phyloP scores from a whole-genome alignment of 2,113 vertebrate genomes.

The Puntigrus tetrazona region DNA sequence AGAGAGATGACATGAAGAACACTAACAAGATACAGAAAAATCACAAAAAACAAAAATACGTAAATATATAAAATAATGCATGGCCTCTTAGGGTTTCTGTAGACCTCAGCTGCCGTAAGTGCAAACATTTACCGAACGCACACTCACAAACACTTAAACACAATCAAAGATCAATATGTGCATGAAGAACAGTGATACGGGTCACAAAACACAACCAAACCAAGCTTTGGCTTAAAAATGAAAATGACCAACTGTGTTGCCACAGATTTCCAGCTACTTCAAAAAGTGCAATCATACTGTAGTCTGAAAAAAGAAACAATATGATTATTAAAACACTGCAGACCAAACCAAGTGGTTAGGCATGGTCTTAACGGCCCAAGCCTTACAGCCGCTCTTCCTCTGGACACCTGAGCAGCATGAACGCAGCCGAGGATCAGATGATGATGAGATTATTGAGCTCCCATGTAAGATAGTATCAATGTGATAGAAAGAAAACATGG shows the following conservation, averaged over 20 bases:
- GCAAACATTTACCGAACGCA: constrained; percentile 13
- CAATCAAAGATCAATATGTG: neutral
- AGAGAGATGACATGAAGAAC: neutral
- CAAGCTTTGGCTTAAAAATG: constrained; percentile 48
- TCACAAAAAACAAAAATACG: neutral
- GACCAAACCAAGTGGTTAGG: neutral
- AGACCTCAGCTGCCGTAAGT: constrained; percentile 6
- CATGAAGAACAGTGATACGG: neutral
- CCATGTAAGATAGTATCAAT: constrained; percentile 47
- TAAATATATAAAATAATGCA: neutral
- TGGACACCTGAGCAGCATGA: constrained; percentile 13
- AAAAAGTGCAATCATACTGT: constrained; percentile 28
- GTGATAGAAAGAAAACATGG: constrained; percentile 54
- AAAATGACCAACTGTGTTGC: neutral
- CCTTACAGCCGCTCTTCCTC: neutral
- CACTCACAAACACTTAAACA: constrained; percentile 6
- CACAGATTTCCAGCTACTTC: constrained; percentile 12
- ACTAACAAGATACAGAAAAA: neutral
- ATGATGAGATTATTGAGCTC: constrained; percentile 32
- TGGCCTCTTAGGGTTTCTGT: neutral
- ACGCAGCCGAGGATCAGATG: constrained; percentile 2
- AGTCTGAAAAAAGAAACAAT: constrained; percentile 16
- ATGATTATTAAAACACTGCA: constrained; percentile 19
- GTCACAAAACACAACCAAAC: constrained; percentile 4
- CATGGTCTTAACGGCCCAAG: neutral